A percentile compares a stretch with the other conserved stretches of the same genome.
Conservation (phyloP, 2,797 vertebrate genomes). For the Acridotheres tristis region DNA sequence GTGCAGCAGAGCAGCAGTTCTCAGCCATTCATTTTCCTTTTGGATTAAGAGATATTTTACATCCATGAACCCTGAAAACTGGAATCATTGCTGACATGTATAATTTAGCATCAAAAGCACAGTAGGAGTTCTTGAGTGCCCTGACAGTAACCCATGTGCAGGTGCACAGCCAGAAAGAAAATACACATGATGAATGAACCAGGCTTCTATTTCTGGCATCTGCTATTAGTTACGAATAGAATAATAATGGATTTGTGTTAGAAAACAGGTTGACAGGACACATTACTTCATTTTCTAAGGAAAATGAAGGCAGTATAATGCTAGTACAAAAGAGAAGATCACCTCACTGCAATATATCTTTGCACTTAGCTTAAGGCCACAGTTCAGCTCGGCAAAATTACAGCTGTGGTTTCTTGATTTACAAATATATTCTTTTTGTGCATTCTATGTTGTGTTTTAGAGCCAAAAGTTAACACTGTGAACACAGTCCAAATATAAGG, state of each 20-base stretch:
- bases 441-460: neutral
- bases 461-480: neutral
- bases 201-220: neutral
- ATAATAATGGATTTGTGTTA: neutral
- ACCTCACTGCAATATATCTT: neutral
- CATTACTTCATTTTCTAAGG: neutral
- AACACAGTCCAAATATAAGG: neutral
- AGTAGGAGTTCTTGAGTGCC: neutral
- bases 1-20: neutral
- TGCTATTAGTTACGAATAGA: conserved; percentile 2
- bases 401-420: neutral
- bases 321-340: neutral
- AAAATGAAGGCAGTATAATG: neutral
- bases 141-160: neutral
- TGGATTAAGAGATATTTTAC: neutral
- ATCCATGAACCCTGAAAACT: neutral
- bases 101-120: neutral
- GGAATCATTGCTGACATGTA: neutral
- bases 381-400: neutral
- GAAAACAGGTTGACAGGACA: neutral
- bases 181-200: neutral
- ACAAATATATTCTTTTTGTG: neutral
- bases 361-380: neutral
- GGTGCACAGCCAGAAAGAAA: neutral
- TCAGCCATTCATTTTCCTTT: neutral